Base-by-base conservation (phyloP, 2,888 invertebrate genomes). In the Furcula furcula region DNA sequence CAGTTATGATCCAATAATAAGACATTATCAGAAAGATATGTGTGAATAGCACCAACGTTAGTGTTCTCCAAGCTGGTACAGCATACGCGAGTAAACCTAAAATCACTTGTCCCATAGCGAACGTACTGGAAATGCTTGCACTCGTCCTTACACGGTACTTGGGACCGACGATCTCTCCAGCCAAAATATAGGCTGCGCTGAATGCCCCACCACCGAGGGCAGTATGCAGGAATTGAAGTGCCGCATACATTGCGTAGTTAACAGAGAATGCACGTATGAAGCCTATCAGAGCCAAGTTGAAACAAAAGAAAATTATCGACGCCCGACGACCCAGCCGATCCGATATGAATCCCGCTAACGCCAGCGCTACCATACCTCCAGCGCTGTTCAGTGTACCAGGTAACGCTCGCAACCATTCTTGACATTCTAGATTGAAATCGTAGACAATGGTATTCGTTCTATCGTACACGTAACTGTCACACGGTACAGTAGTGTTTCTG, bases 111-210 rank as follows among this genome's bases (percentile, higher is more conserved):
- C 95, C 95, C 5, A 93, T 47, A 2, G 94, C 93, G 65, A 94
- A 95, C 63, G 92, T 91, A 30, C 93, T 91, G 20, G 93, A 92
- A 44, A 93, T 90, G 26, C 93, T 80, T 18, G 93, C 92, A 40
- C 94, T 93, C 9, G 92, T 93, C 23, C 94, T 76, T 1, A 95
- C 94, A 19, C 96, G 90, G 34, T 91, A 91, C 47, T 90, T 91
- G 11, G 94, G 93, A 0, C 94, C 94, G 7, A 95, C 94, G 53
- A 95, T 79, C 81, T 96, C 96, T 51, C 95, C 91, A 16, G 92
- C 94, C 90, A 84, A 43, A 73, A 90, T 82, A 42, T 87, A 87
- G n/a, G 71, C 75, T 7, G 86, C 85, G 40, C 85, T 86, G 34
- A 73, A 87, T 7, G 77, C 59, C 10, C 86, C 87, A 2, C 85